Conservation (phyloP, 2,113 vertebrate genomes). For the Nibea coibor region DNA sequence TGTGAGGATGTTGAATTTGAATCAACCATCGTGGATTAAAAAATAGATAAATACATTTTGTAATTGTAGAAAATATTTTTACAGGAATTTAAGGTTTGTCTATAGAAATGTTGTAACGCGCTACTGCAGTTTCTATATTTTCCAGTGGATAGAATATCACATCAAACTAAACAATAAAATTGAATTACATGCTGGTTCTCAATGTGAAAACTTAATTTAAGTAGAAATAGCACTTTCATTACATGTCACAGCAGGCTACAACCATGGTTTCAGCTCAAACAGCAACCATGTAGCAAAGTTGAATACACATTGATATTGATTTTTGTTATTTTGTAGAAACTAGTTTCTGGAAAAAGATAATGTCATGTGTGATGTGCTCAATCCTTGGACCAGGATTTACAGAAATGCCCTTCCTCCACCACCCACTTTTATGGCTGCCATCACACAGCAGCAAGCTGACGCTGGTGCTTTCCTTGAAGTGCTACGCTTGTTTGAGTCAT, state of each 20-base stretch:
- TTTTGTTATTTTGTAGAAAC: too few relatives aligned
- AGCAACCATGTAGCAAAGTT: too few relatives aligned
- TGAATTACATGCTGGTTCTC: not conserved
- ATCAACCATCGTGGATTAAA: too few relatives aligned
- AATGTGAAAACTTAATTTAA: not conserved
- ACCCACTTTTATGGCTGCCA: not conserved
- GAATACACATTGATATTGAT: not conserved
- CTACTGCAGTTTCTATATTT: not conserved
- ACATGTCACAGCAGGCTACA: not conserved
- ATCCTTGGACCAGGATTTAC: not conserved
- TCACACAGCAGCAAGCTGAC: constrained; percentile 7
- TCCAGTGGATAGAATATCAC: not conserved
- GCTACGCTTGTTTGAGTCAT: constrained; percentile 35
- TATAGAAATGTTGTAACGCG: too few relatives aligned
- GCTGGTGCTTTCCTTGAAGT: constrained; percentile 12
- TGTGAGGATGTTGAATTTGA: too few relatives aligned
- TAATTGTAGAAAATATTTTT: too few relatives aligned
- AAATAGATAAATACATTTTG: too few relatives aligned
- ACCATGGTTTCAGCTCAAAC: not conserved
- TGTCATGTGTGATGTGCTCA: too few relatives aligned
- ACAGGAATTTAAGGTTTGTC: not conserved
- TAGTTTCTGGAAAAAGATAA: too few relatives aligned
- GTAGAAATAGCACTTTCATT: not conserved
- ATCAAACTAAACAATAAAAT: not conserved
- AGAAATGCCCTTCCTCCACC: not conserved